Evolutionary conservation across 2,113 vertebrate species (phyloP).

Genomic region (Lonchura striata): DNA sequence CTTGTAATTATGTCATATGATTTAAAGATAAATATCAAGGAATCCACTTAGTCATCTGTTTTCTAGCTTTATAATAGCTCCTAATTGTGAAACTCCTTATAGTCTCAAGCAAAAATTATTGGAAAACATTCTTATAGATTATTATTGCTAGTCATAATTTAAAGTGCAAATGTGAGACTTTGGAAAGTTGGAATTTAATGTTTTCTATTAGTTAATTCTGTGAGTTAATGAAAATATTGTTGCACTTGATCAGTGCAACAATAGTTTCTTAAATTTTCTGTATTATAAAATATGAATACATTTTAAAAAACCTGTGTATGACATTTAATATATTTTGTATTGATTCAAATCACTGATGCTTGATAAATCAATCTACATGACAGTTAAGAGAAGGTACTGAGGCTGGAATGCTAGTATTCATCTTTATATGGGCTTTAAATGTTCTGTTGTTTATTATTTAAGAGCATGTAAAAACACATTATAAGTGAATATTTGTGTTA

Average conservation of each 20-base stretch:
- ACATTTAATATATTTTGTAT: neutral
- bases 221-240: neutral
- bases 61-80: neutral
- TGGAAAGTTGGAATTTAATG: neutral
- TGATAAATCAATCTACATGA: neutral
- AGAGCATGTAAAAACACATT: neutral
- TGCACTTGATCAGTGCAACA: neutral
- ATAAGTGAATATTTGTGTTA: neutral
- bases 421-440: neutral
- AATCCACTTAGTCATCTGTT: neutral
- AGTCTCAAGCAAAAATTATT: neutral
- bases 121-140: neutral
- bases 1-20: neutral
- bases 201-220: neutral
- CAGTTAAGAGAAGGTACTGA: neutral
- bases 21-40: neutral
- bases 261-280: neutral
- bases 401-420: neutral
- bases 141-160: neutral
- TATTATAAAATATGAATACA: neutral
- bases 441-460: neutral
- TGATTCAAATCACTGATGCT: neutral
- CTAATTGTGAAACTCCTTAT: neutral
- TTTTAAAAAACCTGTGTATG: neutral
- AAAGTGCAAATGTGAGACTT: neutral